Conservation (phyloP, 2,113 vertebrate genomes). For the Lepidothrix coronata region DNA sequence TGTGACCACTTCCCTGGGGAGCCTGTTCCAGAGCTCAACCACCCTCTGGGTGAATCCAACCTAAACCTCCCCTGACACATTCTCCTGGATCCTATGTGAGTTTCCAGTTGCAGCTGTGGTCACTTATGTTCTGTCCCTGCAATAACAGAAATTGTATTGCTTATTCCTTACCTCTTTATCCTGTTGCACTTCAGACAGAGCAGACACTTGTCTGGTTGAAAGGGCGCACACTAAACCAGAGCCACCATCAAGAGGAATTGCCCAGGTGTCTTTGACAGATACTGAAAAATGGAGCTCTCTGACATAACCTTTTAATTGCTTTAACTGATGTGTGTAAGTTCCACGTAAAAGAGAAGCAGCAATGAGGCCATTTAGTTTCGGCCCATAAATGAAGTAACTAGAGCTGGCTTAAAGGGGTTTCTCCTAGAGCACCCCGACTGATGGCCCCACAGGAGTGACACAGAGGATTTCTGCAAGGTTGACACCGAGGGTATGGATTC, state of each 20-base stretch:
- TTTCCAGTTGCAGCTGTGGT: neutral
- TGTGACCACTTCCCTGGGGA: neutral
- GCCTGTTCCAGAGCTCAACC: neutral
- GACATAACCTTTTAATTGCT: neutral
- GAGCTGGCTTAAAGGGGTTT: neutral
- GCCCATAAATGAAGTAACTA: neutral
- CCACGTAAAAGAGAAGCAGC: neutral
- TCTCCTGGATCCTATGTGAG: fast-evolving
- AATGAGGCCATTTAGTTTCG: neutral
- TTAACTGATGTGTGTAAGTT: neutral
- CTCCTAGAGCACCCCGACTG: fast-evolving
- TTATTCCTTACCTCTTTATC: neutral
- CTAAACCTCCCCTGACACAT: neutral
- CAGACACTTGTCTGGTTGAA: neutral
- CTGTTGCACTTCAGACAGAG: neutral
- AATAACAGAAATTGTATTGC: neutral
- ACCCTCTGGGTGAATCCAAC: neutral
- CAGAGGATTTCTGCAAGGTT: neutral
- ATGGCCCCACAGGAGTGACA: neutral
- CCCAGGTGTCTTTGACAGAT: neutral
- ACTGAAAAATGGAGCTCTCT: neutral
- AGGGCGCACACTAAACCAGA: neutral
- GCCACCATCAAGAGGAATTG: neutral
- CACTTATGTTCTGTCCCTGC: neutral
- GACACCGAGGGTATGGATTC: neutral